A percentile compares a stretch with the other conserved stretches of the same genome.
These are phyloP conservation scores for Muscicapa striata DNA, from an alignment of 2,797 vertebrate genomes.

Conservation along the genomic window DNA sequence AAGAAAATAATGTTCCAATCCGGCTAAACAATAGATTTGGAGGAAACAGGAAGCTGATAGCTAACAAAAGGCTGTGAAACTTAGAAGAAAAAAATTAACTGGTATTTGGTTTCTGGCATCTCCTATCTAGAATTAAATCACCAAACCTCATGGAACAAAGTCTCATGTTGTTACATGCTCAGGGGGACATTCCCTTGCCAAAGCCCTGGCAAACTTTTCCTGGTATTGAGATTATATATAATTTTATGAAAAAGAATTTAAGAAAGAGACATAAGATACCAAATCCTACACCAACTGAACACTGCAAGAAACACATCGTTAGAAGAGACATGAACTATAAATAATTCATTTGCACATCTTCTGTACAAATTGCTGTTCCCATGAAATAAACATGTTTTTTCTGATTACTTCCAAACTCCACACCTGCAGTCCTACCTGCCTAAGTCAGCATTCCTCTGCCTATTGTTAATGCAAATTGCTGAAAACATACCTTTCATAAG, in stretches of 20 bases:
- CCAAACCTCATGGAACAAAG: background rate
- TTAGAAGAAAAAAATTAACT: background rate
- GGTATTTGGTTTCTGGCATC: background rate
- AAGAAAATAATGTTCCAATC: slow-evolving; percentile 49
- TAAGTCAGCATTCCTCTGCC: background rate
- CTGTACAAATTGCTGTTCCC: background rate
- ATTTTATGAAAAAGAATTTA: background rate
- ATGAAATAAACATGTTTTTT: slow-evolving; percentile 38
- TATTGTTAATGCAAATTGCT: background rate
- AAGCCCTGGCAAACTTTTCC: background rate
- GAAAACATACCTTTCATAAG: background rate
- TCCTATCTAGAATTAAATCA: background rate
- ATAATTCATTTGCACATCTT: background rate
- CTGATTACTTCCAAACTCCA: background rate
- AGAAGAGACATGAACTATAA: background rate
- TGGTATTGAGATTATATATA: background rate
- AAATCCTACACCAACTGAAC: background rate
- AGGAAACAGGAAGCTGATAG: background rate
- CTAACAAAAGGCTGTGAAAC: background rate
- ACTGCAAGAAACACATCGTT: background rate
- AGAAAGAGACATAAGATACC: background rate
- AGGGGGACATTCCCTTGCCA: background rate
- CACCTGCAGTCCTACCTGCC: background rate
- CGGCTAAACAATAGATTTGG: background rate
- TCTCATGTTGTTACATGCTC: background rate